phyloP scores from a whole-genome alignment of 2,888 invertebrate genomes.

The Hermaeophaga mercurialis region DNA sequence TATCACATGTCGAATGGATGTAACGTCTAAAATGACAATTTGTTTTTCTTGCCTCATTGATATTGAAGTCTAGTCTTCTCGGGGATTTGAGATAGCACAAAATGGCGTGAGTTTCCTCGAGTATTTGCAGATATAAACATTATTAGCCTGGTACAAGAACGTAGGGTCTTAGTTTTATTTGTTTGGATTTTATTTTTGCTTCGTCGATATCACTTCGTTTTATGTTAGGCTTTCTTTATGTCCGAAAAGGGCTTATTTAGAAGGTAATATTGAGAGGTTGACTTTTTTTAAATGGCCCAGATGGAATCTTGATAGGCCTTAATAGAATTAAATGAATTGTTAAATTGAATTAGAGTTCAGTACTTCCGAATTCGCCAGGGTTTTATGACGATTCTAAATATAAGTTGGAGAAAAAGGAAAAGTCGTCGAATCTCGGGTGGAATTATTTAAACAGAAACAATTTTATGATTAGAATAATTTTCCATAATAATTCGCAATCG shows the following conservation, averaged over 20 bases:
- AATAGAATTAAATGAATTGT: conserved; percentile 6
- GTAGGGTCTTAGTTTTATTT: conserved; percentile 17
- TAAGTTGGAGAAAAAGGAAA: too few relatives aligned
- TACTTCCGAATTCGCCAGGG: background rate
- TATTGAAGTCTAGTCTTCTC: conserved; percentile 40
- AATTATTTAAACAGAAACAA: too few relatives aligned
- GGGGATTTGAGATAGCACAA: conserved; percentile 17
- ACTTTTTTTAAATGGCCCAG: conserved; percentile 8
- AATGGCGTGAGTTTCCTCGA: conserved; percentile 20
- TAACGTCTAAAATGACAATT: conserved; percentile 51
- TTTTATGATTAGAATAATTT: too few relatives aligned
- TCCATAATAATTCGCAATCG: too few relatives aligned
- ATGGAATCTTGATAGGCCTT: conserved; percentile 8
- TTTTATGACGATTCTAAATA: too few relatives aligned
- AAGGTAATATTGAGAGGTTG: conserved; percentile 1
- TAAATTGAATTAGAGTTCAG: too few relatives aligned
- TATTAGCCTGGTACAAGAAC: conserved; percentile 12
- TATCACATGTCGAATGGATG: conserved; percentile 46
- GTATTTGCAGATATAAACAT: conserved; percentile 23
- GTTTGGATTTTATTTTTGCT: conserved; percentile 15
- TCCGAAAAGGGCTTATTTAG: conserved; percentile 14
- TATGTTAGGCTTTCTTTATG: conserved; percentile 18
- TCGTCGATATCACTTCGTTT: conserved; percentile 13
- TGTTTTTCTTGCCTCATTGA: conserved; percentile 51
- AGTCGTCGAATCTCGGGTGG: too few relatives aligned